phyloP scores from a whole-genome alignment of 2,113 vertebrate genomes.

The Gadus macrocephalus region DNA sequence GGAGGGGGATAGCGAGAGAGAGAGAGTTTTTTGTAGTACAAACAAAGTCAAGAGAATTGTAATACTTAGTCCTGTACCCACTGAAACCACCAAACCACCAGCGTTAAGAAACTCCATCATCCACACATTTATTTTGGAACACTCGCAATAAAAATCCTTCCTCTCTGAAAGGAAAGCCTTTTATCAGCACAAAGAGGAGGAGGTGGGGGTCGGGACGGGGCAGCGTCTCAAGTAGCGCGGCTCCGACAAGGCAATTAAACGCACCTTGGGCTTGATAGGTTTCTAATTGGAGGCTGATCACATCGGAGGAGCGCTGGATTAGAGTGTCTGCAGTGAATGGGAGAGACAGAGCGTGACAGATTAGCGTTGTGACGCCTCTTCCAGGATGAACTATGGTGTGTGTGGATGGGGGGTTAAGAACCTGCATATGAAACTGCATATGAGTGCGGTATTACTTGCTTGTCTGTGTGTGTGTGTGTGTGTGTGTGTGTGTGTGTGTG shows the following conservation, averaged over 20 bases:
- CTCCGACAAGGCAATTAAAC: conserved; percentile 67
- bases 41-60: too few species aligned
- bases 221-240: conserved; percentile 39
- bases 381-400: conserved; percentile 30
- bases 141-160: too few species aligned
- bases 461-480: not conserved
- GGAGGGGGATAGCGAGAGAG: too few species aligned
- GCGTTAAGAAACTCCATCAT: too few species aligned
- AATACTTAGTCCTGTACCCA: too few species aligned
- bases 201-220: conserved; percentile 39
- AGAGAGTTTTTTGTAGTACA: too few species aligned
- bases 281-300: conserved; percentile 71
- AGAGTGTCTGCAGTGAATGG: conserved; percentile 62
- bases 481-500: conserved; percentile 16
- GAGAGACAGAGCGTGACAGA: conserved; percentile 59
- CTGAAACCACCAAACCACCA: too few species aligned
- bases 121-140: not conserved
- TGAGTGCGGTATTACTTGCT: not conserved
- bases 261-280: conserved; percentile 65
- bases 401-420: not conserved
- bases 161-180: not conserved
- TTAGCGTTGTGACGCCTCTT: conserved; percentile 55
- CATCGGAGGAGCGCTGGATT: conserved; percentile 65
- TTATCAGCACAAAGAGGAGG: not conserved
- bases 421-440: conserved; percentile 2